phyloP scores from a whole-genome alignment of 2,888 invertebrate species.

The Hydraecia micacea region DNA sequence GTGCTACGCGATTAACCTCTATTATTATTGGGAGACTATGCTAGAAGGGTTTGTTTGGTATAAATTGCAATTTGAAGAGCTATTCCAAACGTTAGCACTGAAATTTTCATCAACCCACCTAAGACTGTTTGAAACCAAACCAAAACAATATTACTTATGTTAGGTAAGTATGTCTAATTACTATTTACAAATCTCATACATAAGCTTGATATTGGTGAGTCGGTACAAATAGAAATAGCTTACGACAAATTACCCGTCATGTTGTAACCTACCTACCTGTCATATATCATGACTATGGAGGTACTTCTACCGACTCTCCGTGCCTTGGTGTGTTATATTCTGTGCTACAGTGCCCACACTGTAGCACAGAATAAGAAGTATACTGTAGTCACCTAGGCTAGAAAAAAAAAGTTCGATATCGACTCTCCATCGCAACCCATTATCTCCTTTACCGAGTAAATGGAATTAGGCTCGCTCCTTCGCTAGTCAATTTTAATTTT shows the following conservation, averaged over 20 bases:
- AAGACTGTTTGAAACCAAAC: not conserved
- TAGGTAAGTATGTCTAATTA: not conserved
- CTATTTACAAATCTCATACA: not conserved
- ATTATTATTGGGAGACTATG: not conserved
- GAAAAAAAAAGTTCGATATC: conserved; percentile 2
- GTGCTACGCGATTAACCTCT: not conserved
- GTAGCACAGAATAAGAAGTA: no score
- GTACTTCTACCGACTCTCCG: not conserved
- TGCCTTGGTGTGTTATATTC: not conserved
- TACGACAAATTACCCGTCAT: not conserved
- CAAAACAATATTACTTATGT: not conserved
- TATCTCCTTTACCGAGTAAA: conserved; percentile 23
- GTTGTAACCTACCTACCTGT: no score
- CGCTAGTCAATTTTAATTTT: conserved; percentile 50
- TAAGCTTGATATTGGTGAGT: no score
- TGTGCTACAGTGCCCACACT: no score
- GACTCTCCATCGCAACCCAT: conserved; percentile 1
- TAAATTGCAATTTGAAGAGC: conserved; percentile 5
- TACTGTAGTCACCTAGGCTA: not conserved
- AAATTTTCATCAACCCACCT: not conserved
- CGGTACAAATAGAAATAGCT: not conserved
- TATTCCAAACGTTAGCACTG: not conserved
- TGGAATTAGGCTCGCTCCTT: conserved; percentile 4
- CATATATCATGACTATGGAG: not conserved
- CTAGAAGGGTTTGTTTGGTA: not conserved